Conservation (phyloP, 1,140 invertebrate species). For the Telenomus remus region DNA sequence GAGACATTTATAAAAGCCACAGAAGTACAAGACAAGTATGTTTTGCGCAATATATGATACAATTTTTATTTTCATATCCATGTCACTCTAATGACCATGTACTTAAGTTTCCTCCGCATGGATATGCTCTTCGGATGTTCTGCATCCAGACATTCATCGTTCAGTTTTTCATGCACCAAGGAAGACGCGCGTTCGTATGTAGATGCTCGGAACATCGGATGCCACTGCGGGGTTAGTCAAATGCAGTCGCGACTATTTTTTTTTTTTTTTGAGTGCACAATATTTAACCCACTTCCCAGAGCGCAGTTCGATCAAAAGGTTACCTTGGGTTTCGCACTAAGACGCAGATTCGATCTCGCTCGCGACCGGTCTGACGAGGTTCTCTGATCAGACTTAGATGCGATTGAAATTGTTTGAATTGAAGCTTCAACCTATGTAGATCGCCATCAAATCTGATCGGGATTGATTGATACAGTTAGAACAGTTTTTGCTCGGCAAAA, state of each 20-base stretch:
- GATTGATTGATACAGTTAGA: constrained; percentile 28
- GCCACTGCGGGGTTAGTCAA: too few relatives aligned
- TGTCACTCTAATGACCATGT: constrained; percentile 6
- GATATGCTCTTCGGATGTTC: background rate
- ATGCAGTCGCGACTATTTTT: too few relatives aligned
- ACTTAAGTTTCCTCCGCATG: background rate
- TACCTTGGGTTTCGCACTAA: background rate
- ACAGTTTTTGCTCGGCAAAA: background rate
- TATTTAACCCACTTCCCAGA: background rate
- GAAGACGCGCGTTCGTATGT: background rate
- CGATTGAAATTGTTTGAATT: constrained; percentile 33
- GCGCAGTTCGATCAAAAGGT: background rate
- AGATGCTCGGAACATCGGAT: too few relatives aligned
- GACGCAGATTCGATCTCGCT: constrained; percentile 1
- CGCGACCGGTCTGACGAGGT: constrained; percentile 21
- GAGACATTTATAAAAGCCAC: constrained; percentile 16
- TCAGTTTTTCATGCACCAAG: background rate
- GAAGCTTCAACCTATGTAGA: constrained; percentile 14
- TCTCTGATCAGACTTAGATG: constrained; percentile 23
- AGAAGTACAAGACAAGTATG: background rate
- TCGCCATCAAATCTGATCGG: constrained; percentile 25
- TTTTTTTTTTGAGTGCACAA: background rate
- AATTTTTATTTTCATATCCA: constrained; percentile 13
- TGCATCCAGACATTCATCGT: background rate
- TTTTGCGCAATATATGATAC: constrained; percentile 9